These are phyloP conservation scores for Acrobasis consociella DNA, from an alignment of 2,888 invertebrate species.

Conservation along the genomic window DNA sequence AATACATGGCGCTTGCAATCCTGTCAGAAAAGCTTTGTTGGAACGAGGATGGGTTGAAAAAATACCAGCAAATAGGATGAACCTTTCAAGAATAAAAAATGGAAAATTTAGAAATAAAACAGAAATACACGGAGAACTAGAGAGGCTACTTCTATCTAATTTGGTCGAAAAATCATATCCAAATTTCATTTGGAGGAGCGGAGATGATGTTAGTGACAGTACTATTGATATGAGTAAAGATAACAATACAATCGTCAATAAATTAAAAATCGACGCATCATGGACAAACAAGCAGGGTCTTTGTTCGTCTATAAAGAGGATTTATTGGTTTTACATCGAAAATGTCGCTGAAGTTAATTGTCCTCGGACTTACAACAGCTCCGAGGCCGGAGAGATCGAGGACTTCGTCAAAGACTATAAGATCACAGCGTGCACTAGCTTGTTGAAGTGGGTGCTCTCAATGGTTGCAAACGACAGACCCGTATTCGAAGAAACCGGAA, in stretches of 20 bases:
- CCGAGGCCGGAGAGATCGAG: slow-evolving; percentile 79
- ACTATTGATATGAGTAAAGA: slow-evolving; percentile 53
- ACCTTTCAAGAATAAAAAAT: slow-evolving; percentile 59
- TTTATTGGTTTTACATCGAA: slow-evolving; percentile 85
- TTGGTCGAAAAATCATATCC: slow-evolving; percentile 61
- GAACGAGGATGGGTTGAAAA: slow-evolving; percentile 90
- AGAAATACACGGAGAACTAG: slow-evolving; percentile 58
- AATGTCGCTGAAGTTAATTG: slow-evolving; percentile 85
- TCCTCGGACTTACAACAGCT: slow-evolving; percentile 88
- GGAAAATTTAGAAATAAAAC: slow-evolving; percentile 46
- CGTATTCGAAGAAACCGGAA: slow-evolving; percentile 78
- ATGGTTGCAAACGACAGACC: slow-evolving; percentile 64
- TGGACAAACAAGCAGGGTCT: slow-evolving; percentile 77
- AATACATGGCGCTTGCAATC: slow-evolving; percentile 75
- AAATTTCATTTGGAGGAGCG: slow-evolving; percentile 67
- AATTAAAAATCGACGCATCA: slow-evolving; percentile 59
- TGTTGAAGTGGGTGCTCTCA: slow-evolving; percentile 84
- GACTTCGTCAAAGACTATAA: slow-evolving; percentile 88
- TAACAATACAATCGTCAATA: slow-evolving; percentile 58
- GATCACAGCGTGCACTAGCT: slow-evolving; percentile 89
- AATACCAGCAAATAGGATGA: slow-evolving; percentile 68
- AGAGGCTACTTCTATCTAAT: slow-evolving; percentile 67
- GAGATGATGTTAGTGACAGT: slow-evolving; percentile 45
- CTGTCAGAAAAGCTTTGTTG: slow-evolving; percentile 82
- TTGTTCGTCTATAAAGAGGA: slow-evolving; percentile 81